These are phyloP conservation scores for Tarsius wallacei DNA, from an alignment of 2,797 vertebrate genomes.

Conservation along the genomic window DNA sequence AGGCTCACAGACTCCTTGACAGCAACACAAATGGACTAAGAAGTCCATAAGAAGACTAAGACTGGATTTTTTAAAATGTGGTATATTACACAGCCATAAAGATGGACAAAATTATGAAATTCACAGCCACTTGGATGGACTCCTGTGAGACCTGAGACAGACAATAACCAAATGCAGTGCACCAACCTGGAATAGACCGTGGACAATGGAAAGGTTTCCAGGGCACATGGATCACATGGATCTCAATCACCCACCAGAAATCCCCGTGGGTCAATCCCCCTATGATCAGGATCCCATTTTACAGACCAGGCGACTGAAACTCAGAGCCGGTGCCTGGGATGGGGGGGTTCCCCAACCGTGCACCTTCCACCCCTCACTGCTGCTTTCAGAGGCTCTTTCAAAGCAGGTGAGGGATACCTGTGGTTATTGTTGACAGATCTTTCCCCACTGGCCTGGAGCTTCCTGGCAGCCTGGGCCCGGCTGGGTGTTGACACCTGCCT, in stretches of 20 bases:
- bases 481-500: not conserved
- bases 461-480: not conserved
- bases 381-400: not conserved
- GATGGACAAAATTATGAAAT: no score
- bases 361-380: not conserved
- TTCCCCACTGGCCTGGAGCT: not conserved
- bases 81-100: no score
- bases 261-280: not conserved
- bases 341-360: not conserved
- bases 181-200: no score
- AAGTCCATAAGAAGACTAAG: no score
- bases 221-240: not conserved
- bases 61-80: no score
- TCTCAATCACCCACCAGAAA: not conserved
- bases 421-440: not conserved
- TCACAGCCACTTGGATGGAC: no score
- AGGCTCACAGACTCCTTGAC: no score
- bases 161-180: no score
- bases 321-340: not conserved
- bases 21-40: no score
- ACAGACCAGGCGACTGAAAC: not conserved
- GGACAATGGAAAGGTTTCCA: not conserved
- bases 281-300: not conserved
- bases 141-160: no score
- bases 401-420: not conserved